phyloP scores from a whole-genome alignment of 2,888 invertebrate species.

The Ptycholaimellus sp. region DNA sequence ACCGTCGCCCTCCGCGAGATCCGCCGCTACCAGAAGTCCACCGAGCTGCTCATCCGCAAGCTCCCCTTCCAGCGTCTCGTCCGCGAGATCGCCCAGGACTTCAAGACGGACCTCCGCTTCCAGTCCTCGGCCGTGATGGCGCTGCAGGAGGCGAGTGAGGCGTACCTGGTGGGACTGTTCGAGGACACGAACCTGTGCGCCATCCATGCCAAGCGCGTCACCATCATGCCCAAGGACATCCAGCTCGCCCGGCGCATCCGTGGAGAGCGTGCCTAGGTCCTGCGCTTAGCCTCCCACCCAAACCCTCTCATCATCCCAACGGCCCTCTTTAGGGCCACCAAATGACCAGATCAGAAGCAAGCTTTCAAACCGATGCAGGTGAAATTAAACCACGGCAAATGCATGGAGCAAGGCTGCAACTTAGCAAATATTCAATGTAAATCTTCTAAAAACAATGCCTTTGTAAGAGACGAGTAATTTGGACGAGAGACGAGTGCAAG shows the following conservation, averaged over 20 bases:
- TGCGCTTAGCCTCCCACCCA: too few relatives aligned
- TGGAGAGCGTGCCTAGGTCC: slow-evolving; percentile 61
- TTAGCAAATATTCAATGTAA: too few relatives aligned
- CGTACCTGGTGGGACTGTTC: slow-evolving; percentile 70
- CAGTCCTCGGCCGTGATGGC: slow-evolving; percentile 82
- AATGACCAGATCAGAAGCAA: too few relatives aligned
- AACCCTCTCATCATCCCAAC: too few relatives aligned
- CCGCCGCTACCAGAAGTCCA: slow-evolving; percentile 81
- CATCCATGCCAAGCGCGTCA: slow-evolving; percentile 84
- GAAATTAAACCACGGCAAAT: too few relatives aligned
- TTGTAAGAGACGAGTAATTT: too few relatives aligned
- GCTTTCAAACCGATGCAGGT: too few relatives aligned
- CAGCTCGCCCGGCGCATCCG: slow-evolving; percentile 84
- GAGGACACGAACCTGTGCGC: slow-evolving; percentile 87
- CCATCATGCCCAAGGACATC: slow-evolving; percentile 93
- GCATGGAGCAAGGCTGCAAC: too few relatives aligned
- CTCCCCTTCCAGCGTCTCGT: slow-evolving; percentile 76
- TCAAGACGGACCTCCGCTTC: slow-evolving; percentile 83
- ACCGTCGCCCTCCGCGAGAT: slow-evolving; percentile 89
- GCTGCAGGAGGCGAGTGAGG: slow-evolving; percentile 56
- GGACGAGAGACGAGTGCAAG: too few relatives aligned
- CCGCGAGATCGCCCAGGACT: slow-evolving; percentile 87
- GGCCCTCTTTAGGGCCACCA: too few relatives aligned
- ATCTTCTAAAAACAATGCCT: too few relatives aligned
- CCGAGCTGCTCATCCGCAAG: slow-evolving; percentile 77